phyloP scores from a whole-genome alignment of 2,113 vertebrate species.

The Hepsetus odoe region DNA sequence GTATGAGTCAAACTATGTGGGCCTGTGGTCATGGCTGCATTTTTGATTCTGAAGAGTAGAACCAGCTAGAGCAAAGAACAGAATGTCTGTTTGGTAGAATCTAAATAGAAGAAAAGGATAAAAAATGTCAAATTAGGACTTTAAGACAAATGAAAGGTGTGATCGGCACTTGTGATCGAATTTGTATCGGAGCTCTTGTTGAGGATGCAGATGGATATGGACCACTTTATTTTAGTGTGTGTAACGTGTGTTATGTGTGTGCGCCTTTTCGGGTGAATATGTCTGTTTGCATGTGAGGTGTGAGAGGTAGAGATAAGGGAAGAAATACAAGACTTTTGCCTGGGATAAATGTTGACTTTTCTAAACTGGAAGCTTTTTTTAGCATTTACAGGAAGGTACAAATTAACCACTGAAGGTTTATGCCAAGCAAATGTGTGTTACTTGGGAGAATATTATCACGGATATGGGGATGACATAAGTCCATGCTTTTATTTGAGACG shows the following conservation, averaged over 20 bases:
- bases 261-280: background rate
- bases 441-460: slow-evolving; percentile 42
- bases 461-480: background rate
- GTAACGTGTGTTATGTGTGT: slow-evolving; percentile 7
- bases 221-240: slow-evolving; percentile 14
- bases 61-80: background rate
- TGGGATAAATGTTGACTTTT: slow-evolving; percentile 14
- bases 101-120: background rate
- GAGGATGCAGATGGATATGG: background rate
- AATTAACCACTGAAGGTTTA: slow-evolving; percentile 46
- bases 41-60: background rate
- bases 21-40: background rate
- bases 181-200: background rate
- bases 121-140: background rate
- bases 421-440: slow-evolving; percentile 20
- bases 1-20: background rate
- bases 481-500: background rate
- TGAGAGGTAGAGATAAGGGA: background rate
- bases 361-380: slow-evolving; percentile 43
- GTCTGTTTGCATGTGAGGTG: slow-evolving; percentile 5
- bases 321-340: background rate
- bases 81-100: background rate
- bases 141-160: background rate
- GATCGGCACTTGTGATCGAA: background rate
- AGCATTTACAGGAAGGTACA: slow-evolving; percentile 8